phyloP scores from a whole-genome alignment of 2,888 invertebrate species.

The Pocota personata region DNA sequence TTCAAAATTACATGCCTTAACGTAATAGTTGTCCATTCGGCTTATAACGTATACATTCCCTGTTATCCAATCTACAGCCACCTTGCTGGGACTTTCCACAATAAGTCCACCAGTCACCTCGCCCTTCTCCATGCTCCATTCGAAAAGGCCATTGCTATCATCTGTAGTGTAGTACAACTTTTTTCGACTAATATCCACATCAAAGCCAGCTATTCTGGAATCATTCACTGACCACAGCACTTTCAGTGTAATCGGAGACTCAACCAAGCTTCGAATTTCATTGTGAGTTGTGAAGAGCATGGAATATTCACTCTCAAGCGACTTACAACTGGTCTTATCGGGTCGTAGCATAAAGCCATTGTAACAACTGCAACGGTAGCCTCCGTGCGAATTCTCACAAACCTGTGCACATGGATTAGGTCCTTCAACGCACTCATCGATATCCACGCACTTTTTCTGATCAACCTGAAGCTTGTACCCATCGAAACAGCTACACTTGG shows the following conservation, averaged over 20 bases:
- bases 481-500: slow-evolving; percentile 86
- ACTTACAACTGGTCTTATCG: slow-evolving; percentile 88
- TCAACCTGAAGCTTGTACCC: slow-evolving; percentile 85
- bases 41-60: slow-evolving; percentile 88
- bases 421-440: slow-evolving; percentile 87
- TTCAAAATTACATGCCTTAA: slow-evolving; percentile 85
- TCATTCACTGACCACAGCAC: slow-evolving; percentile 83
- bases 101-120: slow-evolving; percentile 80
- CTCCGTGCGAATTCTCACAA: slow-evolving; percentile 80
- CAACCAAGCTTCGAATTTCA: slow-evolving; percentile 84
- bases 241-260: slow-evolving; percentile 78
- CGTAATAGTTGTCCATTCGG: slow-evolving; percentile 79
- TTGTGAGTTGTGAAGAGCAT: slow-evolving; percentile 85
- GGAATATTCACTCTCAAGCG: slow-evolving; percentile 84
- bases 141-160: slow-evolving; percentile 82
- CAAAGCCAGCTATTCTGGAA: slow-evolving; percentile 84
- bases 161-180: slow-evolving; percentile 84
- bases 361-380: slow-evolving; percentile 81
- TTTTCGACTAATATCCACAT: slow-evolving; percentile 83
- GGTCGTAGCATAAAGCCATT: slow-evolving; percentile 82
- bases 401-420: slow-evolving; percentile 86
- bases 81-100: slow-evolving; percentile 83
- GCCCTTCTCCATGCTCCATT: slow-evolving; percentile 79
- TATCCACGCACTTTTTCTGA: slow-evolving; percentile 86
- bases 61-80: slow-evolving; percentile 90